These are phyloP conservation scores for Empis stercorea DNA, from an alignment of 2,888 invertebrate genomes.

Conservation along the genomic window DNA sequence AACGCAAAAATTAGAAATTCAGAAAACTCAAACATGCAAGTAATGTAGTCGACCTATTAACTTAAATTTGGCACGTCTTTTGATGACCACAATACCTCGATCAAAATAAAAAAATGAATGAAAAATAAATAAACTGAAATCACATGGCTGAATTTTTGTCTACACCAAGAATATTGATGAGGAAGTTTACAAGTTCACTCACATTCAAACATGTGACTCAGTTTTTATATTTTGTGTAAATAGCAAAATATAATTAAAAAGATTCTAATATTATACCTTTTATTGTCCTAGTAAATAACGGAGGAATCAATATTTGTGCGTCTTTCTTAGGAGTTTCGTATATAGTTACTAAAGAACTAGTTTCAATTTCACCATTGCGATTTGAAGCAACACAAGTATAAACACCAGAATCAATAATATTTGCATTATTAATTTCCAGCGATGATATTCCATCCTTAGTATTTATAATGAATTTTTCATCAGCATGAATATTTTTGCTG, in stretches of 20 bases:
- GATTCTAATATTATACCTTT: conserved; percentile 27
- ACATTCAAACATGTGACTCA: too few species aligned
- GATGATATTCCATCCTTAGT: conserved; percentile 52
- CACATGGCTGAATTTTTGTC: too few species aligned
- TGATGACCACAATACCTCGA: too few species aligned
- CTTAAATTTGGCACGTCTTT: too few species aligned
- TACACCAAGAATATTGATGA: too few species aligned
- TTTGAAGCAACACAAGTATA: conserved; percentile 70
- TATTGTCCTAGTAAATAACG: conserved; percentile 36
- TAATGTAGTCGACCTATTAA: too few species aligned
- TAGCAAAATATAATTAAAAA: background rate
- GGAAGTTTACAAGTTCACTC: too few species aligned
- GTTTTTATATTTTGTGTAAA: too few species aligned
- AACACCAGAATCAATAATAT: conserved; percentile 58
- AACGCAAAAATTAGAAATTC: too few species aligned
- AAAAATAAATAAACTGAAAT: too few species aligned
- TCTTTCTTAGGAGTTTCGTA: conserved; percentile 27
- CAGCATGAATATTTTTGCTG: conserved; percentile 39
- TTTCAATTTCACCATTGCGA: conserved; percentile 35
- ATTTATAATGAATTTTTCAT: conserved; percentile 23
- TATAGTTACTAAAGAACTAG: conserved; percentile 32
- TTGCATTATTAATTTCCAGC: conserved; percentile 56
- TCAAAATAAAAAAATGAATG: too few species aligned
- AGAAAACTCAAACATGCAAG: too few species aligned
- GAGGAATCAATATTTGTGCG: conserved; percentile 9